A percentile compares a stretch with the other conserved stretches of the same genome.
Evolutionary conservation across 2,113 vertebrate species (phyloP).

Genomic region (Nymphicus hollandicus): DNA sequence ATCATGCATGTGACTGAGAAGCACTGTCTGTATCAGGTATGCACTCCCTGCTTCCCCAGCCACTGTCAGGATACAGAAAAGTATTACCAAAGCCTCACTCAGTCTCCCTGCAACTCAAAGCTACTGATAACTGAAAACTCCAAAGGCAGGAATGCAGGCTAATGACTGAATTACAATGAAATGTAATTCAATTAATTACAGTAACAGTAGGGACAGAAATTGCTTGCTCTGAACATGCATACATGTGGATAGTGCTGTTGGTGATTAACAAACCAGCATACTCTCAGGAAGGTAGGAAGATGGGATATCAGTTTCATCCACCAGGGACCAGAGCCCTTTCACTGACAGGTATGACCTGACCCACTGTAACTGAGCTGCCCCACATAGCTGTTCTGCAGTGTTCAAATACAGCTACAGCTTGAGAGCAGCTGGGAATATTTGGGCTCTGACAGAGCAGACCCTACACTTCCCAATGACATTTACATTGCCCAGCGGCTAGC

Average conservation of each 20-base stretch:
- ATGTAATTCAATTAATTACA: slow-evolving; percentile 38
- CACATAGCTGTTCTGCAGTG: not conserved
- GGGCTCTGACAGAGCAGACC: not conserved
- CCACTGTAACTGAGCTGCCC: not conserved
- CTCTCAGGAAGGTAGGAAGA: not conserved
- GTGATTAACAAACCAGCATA: not conserved
- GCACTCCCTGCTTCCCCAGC: not conserved
- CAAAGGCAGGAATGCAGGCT: not conserved
- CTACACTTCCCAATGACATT: not conserved
- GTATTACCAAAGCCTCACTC: not conserved
- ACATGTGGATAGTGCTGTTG: not conserved
- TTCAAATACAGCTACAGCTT: not conserved
- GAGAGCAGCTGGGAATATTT: slow-evolving; percentile 43
- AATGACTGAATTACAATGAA: slow-evolving; percentile 19
- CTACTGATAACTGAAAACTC: not conserved
- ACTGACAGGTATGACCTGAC: slow-evolving; percentile 1
- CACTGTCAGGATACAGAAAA: not conserved
- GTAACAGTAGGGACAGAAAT: not conserved
- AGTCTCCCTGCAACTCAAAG: not conserved
- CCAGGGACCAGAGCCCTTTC: not conserved
- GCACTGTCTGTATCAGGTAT: not conserved
- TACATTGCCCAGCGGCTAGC: slow-evolving; percentile 12
- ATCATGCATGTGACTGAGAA: not conserved
- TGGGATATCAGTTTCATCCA: not conserved
- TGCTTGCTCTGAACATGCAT: not conserved